Conservation (phyloP, 2,113 vertebrate genomes). For the Neotragus pygmaeus region DNA sequence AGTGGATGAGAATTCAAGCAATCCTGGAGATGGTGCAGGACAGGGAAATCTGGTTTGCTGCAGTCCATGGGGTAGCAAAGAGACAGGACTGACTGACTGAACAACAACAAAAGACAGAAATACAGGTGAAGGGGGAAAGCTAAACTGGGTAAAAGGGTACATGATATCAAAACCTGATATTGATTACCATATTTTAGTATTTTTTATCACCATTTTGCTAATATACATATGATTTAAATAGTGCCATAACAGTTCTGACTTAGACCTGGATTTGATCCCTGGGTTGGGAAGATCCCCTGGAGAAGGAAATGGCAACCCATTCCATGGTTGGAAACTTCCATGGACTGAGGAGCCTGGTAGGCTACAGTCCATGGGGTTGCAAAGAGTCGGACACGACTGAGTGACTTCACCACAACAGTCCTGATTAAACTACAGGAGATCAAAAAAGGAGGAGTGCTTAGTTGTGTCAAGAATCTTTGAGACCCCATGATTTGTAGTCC, state of each 20-base stretch:
- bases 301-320: too few relatives aligned
- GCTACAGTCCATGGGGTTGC: too few relatives aligned
- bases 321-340: too few relatives aligned
- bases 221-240: not conserved
- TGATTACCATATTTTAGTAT: not conserved
- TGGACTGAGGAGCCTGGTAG: too few relatives aligned
- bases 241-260: not conserved
- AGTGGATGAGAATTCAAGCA: not conserved
- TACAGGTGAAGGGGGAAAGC: not conserved
- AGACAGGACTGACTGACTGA: not conserved
- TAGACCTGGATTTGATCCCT: too few relatives aligned
- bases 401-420: not conserved
- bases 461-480: not conserved
- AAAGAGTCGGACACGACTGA: too few relatives aligned
- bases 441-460: not conserved
- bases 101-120: not conserved
- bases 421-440: not conserved
- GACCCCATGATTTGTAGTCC: not conserved
- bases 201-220: not conserved
- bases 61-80: not conserved
- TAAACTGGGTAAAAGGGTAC: not conserved
- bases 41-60: not conserved
- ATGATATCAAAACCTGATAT: not conserved
- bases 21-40: not conserved
- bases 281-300: too few relatives aligned